phyloP scores from a whole-genome alignment of 1,140 invertebrate species.

The Calliopsis andreniformis region DNA sequence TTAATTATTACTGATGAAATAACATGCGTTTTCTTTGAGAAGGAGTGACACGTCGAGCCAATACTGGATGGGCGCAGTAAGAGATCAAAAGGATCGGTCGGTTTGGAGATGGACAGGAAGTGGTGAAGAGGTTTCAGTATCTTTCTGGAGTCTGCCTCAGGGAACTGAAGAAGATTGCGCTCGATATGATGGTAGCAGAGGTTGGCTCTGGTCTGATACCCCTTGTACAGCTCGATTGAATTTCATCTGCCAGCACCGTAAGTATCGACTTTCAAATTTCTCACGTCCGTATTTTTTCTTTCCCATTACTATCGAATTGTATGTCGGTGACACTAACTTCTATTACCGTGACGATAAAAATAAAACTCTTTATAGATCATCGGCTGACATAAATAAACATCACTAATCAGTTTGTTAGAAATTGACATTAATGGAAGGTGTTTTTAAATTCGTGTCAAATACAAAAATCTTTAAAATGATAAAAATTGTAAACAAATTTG shows the following conservation, averaged over 20 bases:
- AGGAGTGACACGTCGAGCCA: constrained; percentile 94
- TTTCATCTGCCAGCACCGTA: constrained; percentile 97
- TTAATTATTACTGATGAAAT: too few species aligned
- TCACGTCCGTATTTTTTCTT: constrained; percentile 4
- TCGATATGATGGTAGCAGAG: constrained; percentile 94
- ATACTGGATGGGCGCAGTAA: constrained; percentile 96
- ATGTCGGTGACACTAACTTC: background rate
- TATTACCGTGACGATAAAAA: background rate
- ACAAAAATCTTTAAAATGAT: too few species aligned
- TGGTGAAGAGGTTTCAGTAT: constrained; percentile 93
- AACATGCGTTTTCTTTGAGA: constrained; percentile 28
- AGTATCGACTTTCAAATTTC: constrained; percentile 78
- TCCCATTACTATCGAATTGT: constrained; percentile 17
- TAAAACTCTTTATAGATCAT: background rate
- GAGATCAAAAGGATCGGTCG: constrained; percentile 89
- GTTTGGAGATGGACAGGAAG: constrained; percentile 94
- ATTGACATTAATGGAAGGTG: too few species aligned
- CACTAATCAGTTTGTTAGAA: too few species aligned
- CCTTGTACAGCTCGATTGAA: constrained; percentile 93
- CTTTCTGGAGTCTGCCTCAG: constrained; percentile 95
- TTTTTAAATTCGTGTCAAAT: too few species aligned
- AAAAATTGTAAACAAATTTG: too few species aligned
- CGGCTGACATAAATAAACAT: background rate
- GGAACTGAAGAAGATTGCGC: constrained; percentile 91
- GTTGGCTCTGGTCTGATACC: constrained; percentile 97